Base-by-base conservation (phyloP, 2,113 vertebrate genomes). In the Gulo gulo region DNA sequence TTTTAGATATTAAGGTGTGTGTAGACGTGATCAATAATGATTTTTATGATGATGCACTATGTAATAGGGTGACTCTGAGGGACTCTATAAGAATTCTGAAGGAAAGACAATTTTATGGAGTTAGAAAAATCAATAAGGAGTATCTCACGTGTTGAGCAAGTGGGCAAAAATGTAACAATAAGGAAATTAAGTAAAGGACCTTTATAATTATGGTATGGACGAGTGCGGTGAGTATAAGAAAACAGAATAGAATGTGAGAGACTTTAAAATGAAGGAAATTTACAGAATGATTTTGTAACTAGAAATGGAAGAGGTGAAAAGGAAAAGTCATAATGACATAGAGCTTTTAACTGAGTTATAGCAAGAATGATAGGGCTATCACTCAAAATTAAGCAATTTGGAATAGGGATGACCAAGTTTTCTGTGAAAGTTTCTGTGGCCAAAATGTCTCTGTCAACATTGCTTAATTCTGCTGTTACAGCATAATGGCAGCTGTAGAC, bases 21-120 rank as follows among this genome's bases (percentile, higher is more conserved):
- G 34, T 39, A 89, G 82, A 14, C 29, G 13, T 36, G 45, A 42
- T 39, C 15, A 21, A 23, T 86, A 78, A 83, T 76, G 4, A 34
- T 93, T 94, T 97, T n/a, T 69, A 61, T 87, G 39, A 92, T 80
- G 23, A 94, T 67, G 74, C 39, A 45, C 57, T 55, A 67, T 29
- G 7, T 93, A 76, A 65, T 57, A 34, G 34, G 2, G 11, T 83
- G 12, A 88, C 34, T 76, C 79, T 59, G 42, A 92, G 18, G 18
- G 76, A 91, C 12, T 39, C 31, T 16, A 47, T 42, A 84, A 45
- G 80, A 45, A 8, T 93, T 84, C 29, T 82, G 61, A 84, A 55
- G 52, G 24, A 36, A 15, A 78, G 55, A 15, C 11, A n/a, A 29
- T n/a, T 47, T 31, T 55, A 23, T 31, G 45, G 1, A 14, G 14